Evolutionary conservation across 2,797 vertebrate species (phyloP), one percentile per base, ranked within the genome.

Genomic region (Hydrocynus forskahlii): DNA sequence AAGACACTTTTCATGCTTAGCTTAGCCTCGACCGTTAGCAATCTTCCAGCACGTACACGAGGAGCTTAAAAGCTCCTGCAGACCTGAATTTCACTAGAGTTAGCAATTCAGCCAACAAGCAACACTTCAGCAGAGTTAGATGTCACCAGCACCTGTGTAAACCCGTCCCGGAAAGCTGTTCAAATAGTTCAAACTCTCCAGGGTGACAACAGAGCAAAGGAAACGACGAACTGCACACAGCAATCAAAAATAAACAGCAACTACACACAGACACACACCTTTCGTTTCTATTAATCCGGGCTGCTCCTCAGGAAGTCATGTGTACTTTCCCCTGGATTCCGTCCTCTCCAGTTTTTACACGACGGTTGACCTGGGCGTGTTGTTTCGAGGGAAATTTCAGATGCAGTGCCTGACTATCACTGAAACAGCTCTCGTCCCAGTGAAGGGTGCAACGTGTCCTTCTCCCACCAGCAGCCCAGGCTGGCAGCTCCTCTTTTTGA

Each of bases 401-500:
- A 38, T 8, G 10, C 43, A 10, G 57, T 29, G 45, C 23, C 54
- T 43, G 35, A 43, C 71, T 74, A 43, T 57, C 35, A 35, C 71
- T 16, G 52, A 74, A 59, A 59, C 54, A 7, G 67, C 67, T 69
- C 67, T 6, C 40, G 10, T 50, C 43, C 43, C 67, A 45, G 1
- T 14, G 68, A 23, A 70, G 13, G 21, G 21, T 52, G 45, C 68
- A 70, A 70, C 68, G 68, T 70, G 68, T 70, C 43, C 21, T 29
- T 40, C 66, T 45, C n/a, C 40, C 66, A 21, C 40, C 48, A 13
- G 12, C 48, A 57, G 17, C 38, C 16, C 72, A 14, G 71, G 9
- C 10, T 19, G 4, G 10, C 17, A 5, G 35, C 63, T 38, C n/a
- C 67, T 50, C 38, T 52, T 70, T 70, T 70, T 70, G 43, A 70